Percentiles rank a stretch among this genome's conserved stretches.
These are phyloP conservation scores for Hyperoodon ampullatus DNA, from an alignment of 2,113 vertebrate species.

Conservation along the genomic window DNA sequence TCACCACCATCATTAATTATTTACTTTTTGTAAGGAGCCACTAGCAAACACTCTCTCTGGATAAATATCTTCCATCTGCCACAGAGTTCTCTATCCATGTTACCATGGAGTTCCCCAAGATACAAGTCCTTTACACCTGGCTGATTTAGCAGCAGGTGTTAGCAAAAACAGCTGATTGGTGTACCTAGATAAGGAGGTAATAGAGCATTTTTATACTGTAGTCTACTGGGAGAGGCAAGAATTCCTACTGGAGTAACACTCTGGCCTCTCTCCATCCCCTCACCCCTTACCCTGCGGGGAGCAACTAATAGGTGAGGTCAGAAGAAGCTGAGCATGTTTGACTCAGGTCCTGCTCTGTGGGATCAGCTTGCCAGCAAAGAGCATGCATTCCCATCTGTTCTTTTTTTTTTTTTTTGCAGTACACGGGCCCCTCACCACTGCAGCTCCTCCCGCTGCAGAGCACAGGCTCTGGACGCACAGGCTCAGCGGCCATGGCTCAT, in stretches of 20 bases:
- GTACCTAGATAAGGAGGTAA: not conserved
- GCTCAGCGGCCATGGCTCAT: too few relatives aligned
- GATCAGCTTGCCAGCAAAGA: not conserved
- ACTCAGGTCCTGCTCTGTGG: not conserved
- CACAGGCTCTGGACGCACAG: too few relatives aligned
- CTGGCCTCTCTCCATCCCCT: not conserved
- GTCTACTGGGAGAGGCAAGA: not conserved
- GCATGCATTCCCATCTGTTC: not conserved
- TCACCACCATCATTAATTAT: constrained; percentile 8
- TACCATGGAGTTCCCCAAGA: constrained; percentile 36
- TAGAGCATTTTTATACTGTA: not conserved
- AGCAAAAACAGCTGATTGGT: not conserved
- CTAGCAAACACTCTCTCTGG: constrained; percentile 39
- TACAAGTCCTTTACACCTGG: not conserved
- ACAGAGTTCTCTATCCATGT: not conserved
- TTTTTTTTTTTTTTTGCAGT: too few relatives aligned
- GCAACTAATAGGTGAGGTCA: not conserved
- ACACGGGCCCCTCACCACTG: too few relatives aligned
- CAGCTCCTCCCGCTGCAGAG: too few relatives aligned
- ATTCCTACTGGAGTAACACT: not conserved
- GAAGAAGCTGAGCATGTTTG: not conserved
- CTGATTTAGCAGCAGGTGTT: constrained; percentile 18
- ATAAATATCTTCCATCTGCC: constrained; percentile 61
- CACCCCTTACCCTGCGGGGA: not conserved
- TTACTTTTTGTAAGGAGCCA: constrained; percentile 55